Evolutionary conservation across 2,113 vertebrate genomes (phyloP), one percentile per base, ranked within the genome.

Genomic region (Lamprologus speciosus): DNA sequence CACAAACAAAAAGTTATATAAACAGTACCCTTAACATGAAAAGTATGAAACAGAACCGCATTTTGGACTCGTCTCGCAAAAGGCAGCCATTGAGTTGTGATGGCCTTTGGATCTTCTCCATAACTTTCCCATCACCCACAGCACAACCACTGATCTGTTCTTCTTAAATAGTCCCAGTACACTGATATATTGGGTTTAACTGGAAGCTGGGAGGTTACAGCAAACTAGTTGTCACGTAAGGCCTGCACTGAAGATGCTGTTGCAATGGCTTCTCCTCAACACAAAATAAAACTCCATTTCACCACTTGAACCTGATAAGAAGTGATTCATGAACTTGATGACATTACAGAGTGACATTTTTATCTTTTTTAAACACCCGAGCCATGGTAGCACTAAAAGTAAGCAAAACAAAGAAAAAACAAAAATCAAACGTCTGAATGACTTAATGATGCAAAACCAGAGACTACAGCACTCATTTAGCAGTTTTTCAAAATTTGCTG

Each of bases 401-500:
- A 93, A 93, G 80, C 23, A 82, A 91, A 89, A 87, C 5, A 50
- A 85, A 84, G 7, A 94, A 95, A 88, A 91, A 89, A 8, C 90
- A 88, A 55, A 91, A 90, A 60, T n/a, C 12, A 96, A 88, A 96
- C 83, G 94, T 92, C 95, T 94, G 89, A 90, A 91, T 96, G 96
- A 96, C 94, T 94, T 96, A 95, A 96, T 54, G 84, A 96, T 95
- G 96, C 93, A 91, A 94, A 96, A 97, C 96, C 96, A 97, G 95
- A 96, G 87, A 95, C 97, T 96, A 98, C 97, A 98, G 96, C 97
- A 96, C 97, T 96, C 94, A 95, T 96, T 96, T 96, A 97, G 97
- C 97, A 97, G 91, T 93, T 95, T 95, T 95, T 95, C 83, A 95
- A 95, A 95, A 93, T 93, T 95, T 90, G 91, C 94, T 82, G 88